These are phyloP conservation scores for Aricia artaxerxes DNA, from an alignment of 2,888 invertebrate species.

Conservation along the genomic window DNA sequence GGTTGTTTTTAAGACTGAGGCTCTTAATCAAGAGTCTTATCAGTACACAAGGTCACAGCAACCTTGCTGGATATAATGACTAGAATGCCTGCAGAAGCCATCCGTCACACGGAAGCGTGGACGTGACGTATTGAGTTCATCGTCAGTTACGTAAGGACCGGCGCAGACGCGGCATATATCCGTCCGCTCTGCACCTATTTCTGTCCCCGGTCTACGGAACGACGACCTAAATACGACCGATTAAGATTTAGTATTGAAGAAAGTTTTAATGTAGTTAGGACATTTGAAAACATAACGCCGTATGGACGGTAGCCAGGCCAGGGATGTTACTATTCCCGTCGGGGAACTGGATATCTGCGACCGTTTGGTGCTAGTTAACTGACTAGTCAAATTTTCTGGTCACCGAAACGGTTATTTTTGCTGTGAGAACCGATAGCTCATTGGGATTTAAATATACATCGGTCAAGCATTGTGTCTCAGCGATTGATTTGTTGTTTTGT, in stretches of 20 bases:
- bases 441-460: background rate
- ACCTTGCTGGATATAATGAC: conserved; percentile 51
- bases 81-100: conserved; percentile 55
- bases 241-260: conserved; percentile 61
- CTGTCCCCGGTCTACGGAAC: conserved; percentile 48
- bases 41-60: conserved; percentile 52
- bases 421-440: background rate
- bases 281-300: conserved; percentile 51
- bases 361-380: conserved; percentile 44
- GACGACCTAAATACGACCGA: conserved; percentile 53
- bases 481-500: background rate
- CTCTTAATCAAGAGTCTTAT: background rate
- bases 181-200: conserved; percentile 56
- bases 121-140: conserved; percentile 75
- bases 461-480: background rate
- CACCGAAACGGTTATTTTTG: background rate
- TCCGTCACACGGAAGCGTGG: conserved; percentile 70
- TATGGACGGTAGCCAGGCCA: conserved; percentile 77
- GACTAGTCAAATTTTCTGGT: conserved; percentile 7
- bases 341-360: conserved; percentile 64
- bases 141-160: conserved; percentile 75
- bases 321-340: conserved; percentile 80
- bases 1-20: background rate
- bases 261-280: conserved; percentile 53
- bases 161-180: conserved; percentile 73